These are phyloP conservation scores for Diarsia mendica DNA, from an alignment of 2,888 invertebrate species.

Conservation along the genomic window DNA sequence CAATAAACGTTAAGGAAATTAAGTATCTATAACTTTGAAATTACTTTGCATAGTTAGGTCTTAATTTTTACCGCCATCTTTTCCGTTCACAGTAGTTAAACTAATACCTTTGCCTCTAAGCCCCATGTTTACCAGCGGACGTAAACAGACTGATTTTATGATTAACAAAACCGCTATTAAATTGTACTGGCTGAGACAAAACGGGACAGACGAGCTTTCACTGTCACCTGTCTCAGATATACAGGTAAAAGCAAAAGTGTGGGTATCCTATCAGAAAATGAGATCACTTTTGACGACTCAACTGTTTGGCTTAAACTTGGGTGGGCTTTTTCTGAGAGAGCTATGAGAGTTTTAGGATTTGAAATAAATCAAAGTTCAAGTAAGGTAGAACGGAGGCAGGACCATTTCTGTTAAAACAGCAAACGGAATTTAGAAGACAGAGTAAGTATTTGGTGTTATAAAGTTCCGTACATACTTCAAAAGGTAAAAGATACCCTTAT, in stretches of 20 bases:
- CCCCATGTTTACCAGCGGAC: slow-evolving; percentile 43
- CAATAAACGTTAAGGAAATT: background rate
- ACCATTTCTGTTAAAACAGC: background rate
- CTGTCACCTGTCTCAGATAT: slow-evolving; percentile 50
- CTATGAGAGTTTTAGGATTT: background rate
- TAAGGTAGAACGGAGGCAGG: background rate
- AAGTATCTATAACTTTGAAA: background rate
- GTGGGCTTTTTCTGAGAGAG: background rate
- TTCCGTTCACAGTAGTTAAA: slow-evolving; percentile 26
- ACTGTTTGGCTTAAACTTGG: slow-evolving; percentile 28
- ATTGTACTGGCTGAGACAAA: slow-evolving; percentile 46
- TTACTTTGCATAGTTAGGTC: background rate
- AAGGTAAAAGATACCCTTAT: too few species aligned
- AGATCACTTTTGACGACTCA: slow-evolving; percentile 44
- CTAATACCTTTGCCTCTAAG: background rate
- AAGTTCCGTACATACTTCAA: too few species aligned
- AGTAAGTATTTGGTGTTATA: too few species aligned
- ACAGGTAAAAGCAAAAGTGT: slow-evolving; percentile 46
- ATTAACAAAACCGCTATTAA: slow-evolving; percentile 54
- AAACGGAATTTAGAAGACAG: background rate
- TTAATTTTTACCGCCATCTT: background rate
- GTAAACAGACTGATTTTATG: slow-evolving; percentile 30
- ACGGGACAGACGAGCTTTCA: slow-evolving; percentile 53
- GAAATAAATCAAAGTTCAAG: slow-evolving; percentile 2
- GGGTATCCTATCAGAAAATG: slow-evolving; percentile 60